Evolutionary conservation across 2,113 vertebrate genomes (phyloP).

Genomic region (Corydoras maculifer): DNA sequence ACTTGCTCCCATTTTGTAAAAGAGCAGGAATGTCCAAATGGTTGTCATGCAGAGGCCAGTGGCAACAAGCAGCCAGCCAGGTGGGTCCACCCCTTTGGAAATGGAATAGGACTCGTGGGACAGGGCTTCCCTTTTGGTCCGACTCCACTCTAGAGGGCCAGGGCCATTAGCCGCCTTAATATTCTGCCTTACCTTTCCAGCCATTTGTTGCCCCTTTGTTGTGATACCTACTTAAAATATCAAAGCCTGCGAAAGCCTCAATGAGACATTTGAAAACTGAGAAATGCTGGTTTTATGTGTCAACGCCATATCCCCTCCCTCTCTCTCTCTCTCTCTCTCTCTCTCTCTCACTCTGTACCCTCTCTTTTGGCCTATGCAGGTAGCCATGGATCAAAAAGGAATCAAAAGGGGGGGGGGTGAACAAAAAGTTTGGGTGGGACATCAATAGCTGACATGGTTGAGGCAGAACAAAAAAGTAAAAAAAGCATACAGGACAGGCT

Average conservation of each 20-base stretch:
- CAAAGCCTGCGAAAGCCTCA: conserved; percentile 78
- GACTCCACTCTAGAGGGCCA: conserved; percentile 60
- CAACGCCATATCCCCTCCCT: conserved; percentile 66
- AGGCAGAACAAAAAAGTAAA: conserved; percentile 70
- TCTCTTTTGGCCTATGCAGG: conserved; percentile 57
- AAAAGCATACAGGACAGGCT: conserved; percentile 56
- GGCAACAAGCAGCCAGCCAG: conserved; percentile 56
- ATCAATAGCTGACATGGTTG: conserved; percentile 64
- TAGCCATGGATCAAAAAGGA: conserved; percentile 69
- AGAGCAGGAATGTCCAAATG: conserved; percentile 31
- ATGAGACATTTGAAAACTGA: conserved; percentile 88
- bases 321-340: conserved; percentile 43
- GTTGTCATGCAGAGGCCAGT: conserved; percentile 46
- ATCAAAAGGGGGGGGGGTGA: conserved; percentile 45
- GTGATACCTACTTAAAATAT: conserved; percentile 86
- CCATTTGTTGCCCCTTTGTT: conserved; percentile 77
- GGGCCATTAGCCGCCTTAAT: conserved; percentile 63
- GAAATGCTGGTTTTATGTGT: conserved; percentile 83
- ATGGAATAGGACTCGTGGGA: conserved; percentile 79
- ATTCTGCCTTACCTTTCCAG: conserved; percentile 67
- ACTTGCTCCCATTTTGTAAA: conserved; percentile 19
- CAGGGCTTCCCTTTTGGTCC: conserved; percentile 61
- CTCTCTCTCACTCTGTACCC: conserved; percentile 38
- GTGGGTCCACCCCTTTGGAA: conserved; percentile 65
- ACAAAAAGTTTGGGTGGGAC: conserved; percentile 71